A percentile compares a stretch with the other conserved stretches of the same genome.
These are phyloP conservation scores for Cynodonichthys magdalenae DNA, from an alignment of 2,797 vertebrate species.

Conservation along the genomic window DNA sequence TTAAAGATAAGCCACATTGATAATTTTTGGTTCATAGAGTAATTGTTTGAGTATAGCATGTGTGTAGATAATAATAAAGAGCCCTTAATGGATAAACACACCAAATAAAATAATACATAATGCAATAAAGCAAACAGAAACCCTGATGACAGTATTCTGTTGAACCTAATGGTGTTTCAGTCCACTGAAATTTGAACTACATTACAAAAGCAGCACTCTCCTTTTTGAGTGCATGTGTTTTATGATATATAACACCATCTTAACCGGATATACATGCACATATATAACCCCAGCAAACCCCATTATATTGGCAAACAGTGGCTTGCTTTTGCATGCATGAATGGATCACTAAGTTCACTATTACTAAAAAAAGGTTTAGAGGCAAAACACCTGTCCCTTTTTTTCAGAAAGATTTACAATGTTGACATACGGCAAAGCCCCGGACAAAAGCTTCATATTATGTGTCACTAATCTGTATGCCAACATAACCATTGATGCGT, in stretches of 20 bases:
- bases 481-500: slow-evolving; percentile 55
- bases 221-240: slow-evolving; percentile 15
- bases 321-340: slow-evolving; percentile 46
- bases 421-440: slow-evolving; percentile 47
- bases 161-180: slow-evolving; percentile 4
- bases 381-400: slow-evolving; percentile 68
- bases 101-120: background rate
- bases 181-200: slow-evolving; percentile 5
- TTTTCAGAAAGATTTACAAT: slow-evolving; percentile 57
- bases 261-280: slow-evolving; percentile 14
- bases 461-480: slow-evolving; percentile 58
- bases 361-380: slow-evolving; percentile 43
- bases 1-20: background rate
- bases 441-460: slow-evolving; percentile 52
- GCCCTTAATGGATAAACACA: background rate
- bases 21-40: background rate
- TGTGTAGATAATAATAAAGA: slow-evolving; percentile 1
- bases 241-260: slow-evolving; percentile 22
- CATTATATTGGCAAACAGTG: slow-evolving; percentile 34
- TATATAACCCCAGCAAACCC: slow-evolving; percentile 52
- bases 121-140: slow-evolving; percentile 9
- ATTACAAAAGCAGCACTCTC: slow-evolving; percentile 21
- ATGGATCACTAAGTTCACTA: slow-evolving; percentile 37
- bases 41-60: slow-evolving; percentile 7
- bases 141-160: slow-evolving; percentile 4